Conservation (phyloP, 2,888 invertebrate genomes). For the Leucania comma region DNA sequence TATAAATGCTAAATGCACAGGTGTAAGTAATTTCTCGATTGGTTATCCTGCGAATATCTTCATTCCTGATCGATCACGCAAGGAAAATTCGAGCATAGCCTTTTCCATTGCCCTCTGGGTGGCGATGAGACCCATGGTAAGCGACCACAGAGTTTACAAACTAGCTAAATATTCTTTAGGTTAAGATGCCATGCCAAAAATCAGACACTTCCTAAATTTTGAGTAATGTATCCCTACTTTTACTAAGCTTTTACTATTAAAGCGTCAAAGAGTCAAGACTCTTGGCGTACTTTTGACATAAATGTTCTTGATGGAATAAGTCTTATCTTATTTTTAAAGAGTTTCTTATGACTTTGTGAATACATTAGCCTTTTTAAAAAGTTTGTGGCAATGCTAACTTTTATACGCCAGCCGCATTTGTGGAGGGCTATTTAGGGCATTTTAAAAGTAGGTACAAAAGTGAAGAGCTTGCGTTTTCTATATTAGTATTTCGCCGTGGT, state of each 20-base stretch:
- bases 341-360: constrained; percentile 3
- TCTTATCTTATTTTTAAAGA: neutral
- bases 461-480: neutral
- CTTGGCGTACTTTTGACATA: neutral
- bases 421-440: neutral
- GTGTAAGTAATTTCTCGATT: too few species aligned
- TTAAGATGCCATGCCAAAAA: neutral
- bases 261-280: neutral
- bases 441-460: neutral
- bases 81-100: too few species aligned
- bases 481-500: too few species aligned
- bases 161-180: too few species aligned
- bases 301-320: constrained; percentile 13
- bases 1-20: too few species aligned
- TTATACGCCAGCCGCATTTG: neutral
- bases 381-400: constrained; percentile 10
- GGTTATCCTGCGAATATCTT: too few species aligned
- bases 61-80: too few species aligned
- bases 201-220: neutral
- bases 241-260: too few species aligned
- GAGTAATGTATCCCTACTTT: neutral
- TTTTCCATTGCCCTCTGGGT: too few species aligned
- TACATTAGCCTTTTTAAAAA: constrained; percentile 11
- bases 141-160: too few species aligned
- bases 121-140: too few species aligned